Percentiles rank a stretch among this genome's conserved stretches.
phyloP scores from a whole-genome alignment of 2,797 vertebrate species.

The Phyllotis vaccarum region DNA sequence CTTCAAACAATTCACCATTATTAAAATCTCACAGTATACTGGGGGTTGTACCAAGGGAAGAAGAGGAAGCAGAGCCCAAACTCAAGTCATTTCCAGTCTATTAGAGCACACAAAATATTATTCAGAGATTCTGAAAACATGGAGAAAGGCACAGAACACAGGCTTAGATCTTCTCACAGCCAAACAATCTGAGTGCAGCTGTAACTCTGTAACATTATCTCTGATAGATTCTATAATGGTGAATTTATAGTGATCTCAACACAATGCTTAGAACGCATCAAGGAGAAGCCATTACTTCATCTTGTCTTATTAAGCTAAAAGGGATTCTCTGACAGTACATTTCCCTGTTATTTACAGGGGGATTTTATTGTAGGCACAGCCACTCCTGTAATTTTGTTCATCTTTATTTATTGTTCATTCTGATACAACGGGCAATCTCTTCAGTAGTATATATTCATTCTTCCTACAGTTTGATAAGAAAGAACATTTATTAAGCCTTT shows the following conservation, averaged over 20 bases:
- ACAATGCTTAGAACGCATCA: not conserved
- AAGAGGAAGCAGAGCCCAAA: too few species aligned
- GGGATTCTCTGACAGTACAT: not conserved
- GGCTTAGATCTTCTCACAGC: not conserved
- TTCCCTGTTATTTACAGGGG: not conserved
- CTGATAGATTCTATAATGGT: not conserved
- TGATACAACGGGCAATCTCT: slow-evolving; percentile 9
- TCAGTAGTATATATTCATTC: not conserved
- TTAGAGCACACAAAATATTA: not conserved
- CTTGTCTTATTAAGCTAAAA: slow-evolving; percentile 49
- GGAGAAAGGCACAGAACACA: not conserved
- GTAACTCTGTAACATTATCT: not conserved
- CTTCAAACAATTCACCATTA: not conserved
- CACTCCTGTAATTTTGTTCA: slow-evolving; percentile 36
- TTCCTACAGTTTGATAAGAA: not conserved
- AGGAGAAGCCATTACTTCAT: slow-evolving; percentile 26
- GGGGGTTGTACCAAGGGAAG: not conserved
- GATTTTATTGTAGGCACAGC: slow-evolving; percentile 47
- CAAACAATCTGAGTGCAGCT: not conserved
- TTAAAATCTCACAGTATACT: not conserved
- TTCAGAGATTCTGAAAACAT: not conserved
- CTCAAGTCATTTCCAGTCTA: not conserved
- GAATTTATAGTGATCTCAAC: not conserved
- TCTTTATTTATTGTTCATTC: slow-evolving; percentile 2
- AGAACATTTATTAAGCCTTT: not conserved